phyloP scores from a whole-genome alignment of 2,113 vertebrate genomes.

The Clupea harengus region DNA sequence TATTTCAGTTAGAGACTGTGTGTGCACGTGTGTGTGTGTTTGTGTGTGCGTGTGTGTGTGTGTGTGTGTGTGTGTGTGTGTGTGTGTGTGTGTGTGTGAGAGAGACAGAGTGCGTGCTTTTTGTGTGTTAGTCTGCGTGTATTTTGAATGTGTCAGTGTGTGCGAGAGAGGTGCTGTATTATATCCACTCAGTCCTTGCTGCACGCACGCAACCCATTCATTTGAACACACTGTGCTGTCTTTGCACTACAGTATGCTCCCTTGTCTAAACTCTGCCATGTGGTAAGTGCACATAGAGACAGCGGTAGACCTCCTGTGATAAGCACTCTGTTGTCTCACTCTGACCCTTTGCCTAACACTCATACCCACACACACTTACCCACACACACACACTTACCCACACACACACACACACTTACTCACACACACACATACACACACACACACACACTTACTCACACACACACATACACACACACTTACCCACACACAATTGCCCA shows the following conservation, averaged over 20 bases:
- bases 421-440: no score
- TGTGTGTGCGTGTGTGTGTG: background rate
- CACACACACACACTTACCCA: background rate
- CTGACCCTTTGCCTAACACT: background rate
- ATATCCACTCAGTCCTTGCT: background rate
- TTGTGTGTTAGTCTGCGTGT: no score
- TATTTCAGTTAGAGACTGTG: no score
- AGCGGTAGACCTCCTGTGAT: background rate
- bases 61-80: background rate
- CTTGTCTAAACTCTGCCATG: constrained; percentile 4
- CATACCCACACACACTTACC: background rate
- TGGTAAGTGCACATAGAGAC: background rate
- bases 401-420: background rate
- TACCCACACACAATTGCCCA: no score
- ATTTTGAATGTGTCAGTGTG: background rate
- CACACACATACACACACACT: no score
- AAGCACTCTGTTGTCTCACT: background rate
- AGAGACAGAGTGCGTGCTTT: background rate
- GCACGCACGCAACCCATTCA: background rate
- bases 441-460: no score
- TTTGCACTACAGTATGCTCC: background rate
- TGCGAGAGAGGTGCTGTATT: background rate
- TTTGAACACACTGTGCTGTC: background rate
- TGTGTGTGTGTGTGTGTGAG: background rate
- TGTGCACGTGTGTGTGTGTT: background rate